phyloP scores from a whole-genome alignment of 2,113 vertebrate species.

The Ovibos moschatus region DNA sequence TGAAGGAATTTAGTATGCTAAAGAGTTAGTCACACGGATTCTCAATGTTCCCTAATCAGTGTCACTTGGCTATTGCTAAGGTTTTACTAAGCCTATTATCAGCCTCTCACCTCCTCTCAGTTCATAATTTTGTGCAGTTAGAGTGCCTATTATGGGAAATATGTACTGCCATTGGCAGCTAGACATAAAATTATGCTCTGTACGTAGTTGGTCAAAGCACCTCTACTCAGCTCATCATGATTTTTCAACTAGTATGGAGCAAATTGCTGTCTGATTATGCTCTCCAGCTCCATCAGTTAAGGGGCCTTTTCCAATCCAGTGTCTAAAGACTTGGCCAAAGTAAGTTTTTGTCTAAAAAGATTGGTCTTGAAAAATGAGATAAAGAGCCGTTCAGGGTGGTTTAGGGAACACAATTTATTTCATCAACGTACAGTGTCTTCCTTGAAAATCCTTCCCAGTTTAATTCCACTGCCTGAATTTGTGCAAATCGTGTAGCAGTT shows the following conservation, averaged over 20 bases:
- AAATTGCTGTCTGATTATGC: conserved; percentile 66
- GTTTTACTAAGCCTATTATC: conserved; percentile 40
- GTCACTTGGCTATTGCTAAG: not conserved
- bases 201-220: conserved; percentile 9
- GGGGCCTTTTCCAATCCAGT: not conserved
- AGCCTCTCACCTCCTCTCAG: conserved; percentile 51
- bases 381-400: conserved; percentile 9
- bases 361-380: conserved; percentile 28
- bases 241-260: conserved; percentile 43
- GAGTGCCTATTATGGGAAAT: conserved; percentile 52
- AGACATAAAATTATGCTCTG: conserved; percentile 54
- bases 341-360: conserved; percentile 40
- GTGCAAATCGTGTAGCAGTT: not conserved
- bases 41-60: conserved; percentile 30
- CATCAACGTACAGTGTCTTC: not conserved
- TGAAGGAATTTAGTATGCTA: not conserved
- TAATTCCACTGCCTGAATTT: not conserved
- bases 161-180: conserved; percentile 10
- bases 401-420: conserved; percentile 42
- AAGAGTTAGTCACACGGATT: conserved; percentile 20
- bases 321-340: conserved; percentile 27
- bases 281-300: conserved; percentile 27
- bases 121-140: conserved; percentile 41
- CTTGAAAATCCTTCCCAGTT: not conserved
- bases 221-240: conserved; percentile 45